phyloP scores from a whole-genome alignment of 2,888 invertebrate species.

The Phengaris arion region DNA sequence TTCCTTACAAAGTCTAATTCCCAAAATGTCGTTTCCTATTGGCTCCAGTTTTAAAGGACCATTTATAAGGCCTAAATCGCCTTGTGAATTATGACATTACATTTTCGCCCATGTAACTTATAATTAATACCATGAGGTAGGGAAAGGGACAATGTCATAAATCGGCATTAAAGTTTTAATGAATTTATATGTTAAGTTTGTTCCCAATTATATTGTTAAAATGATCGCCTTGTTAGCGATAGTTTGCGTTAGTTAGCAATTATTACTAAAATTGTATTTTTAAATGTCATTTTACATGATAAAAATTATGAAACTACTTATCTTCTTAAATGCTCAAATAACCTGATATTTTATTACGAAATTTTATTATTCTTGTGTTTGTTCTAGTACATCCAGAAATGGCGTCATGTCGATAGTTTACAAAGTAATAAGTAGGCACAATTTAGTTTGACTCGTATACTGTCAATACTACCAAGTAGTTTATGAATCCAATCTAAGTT shows the following conservation, averaged over 20 bases:
- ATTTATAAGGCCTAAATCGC: background rate
- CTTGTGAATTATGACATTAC: background rate
- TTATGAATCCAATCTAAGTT: no score
- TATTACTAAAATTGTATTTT: background rate
- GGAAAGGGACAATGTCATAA: constrained; percentile 1
- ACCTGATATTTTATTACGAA: no score
- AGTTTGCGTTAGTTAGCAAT: background rate
- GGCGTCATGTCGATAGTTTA: no score
- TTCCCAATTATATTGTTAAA: background rate
- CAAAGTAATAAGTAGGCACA: no score
- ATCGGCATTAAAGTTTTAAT: constrained; percentile 23
- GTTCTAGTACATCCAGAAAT: no score
- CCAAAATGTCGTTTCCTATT: background rate
- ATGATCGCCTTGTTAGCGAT: background rate
- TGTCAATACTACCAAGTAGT: no score
- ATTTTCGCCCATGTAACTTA: background rate
- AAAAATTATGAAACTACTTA: no score
- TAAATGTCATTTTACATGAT: background rate
- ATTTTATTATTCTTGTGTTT: no score
- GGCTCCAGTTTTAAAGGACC: background rate
- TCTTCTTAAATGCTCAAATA: no score
- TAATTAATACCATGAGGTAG: constrained; percentile 5
- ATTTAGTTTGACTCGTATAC: no score
- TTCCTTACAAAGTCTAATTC: background rate
- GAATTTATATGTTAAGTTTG: constrained; percentile 33